Evolutionary conservation across 2,113 vertebrate species (phyloP).

Genomic region (Psephotus haematonotus): DNA sequence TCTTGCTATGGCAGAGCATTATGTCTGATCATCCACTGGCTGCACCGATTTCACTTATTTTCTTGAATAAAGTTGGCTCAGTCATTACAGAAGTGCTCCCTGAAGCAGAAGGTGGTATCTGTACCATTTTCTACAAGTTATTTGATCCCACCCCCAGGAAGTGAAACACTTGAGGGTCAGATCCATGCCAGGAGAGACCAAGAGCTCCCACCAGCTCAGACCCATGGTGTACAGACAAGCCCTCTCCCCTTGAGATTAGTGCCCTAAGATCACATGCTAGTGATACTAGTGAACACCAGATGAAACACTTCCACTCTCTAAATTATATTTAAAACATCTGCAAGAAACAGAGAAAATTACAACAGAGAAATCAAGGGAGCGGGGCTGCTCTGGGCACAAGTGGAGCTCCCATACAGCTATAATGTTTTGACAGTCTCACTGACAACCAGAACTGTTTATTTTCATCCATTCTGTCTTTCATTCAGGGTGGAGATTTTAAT

Average conservation of each 20-base stretch:
- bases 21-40: not conserved
- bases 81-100: not conserved
- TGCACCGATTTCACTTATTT: not conserved
- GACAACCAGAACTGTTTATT: not conserved
- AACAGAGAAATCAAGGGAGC: not conserved
- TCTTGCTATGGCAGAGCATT: not conserved
- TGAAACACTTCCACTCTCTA: not conserved
- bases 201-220: not conserved
- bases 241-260: not conserved
- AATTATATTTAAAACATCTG: not conserved
- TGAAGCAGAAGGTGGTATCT: not conserved
- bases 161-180: not conserved
- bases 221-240: not conserved
- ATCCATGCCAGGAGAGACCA: not conserved
- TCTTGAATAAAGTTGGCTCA: not conserved
- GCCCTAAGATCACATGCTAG: rapidly evolving
- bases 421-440: rapidly evolving
- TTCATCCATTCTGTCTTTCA: not conserved
- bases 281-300: not conserved
- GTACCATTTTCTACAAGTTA: not conserved
- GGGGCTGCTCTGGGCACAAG: not conserved
- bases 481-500: not conserved
- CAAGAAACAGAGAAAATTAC: not conserved
- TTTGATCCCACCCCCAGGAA: rapidly evolving
- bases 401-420: not conserved